Base-by-base conservation (phyloP, 2,888 invertebrate genomes). In the Drosophila nr. medialis region DNA sequence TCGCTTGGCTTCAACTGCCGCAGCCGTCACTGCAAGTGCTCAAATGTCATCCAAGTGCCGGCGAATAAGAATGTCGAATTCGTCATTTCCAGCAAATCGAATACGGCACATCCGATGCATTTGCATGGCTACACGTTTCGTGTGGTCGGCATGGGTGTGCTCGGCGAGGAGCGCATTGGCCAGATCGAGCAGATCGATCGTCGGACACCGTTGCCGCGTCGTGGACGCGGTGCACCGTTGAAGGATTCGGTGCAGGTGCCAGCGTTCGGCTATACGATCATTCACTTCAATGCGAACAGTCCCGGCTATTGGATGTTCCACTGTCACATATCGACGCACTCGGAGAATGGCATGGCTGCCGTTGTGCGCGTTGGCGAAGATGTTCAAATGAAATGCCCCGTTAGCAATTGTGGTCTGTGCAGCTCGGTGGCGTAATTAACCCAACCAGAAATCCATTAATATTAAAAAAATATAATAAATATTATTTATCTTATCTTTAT, bases 251-350 rank as follows among this genome's bases (percentile, higher is more conserved):
- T 92, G 1, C 92, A 92, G 63, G 91, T 92, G 13, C 92, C 92
- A 0, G 90, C 89, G 4, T 89, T 77, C 42, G 92, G 92, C 15
- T 92, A 92, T 51, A 90, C 91, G 6, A 92, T 92, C 15, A 83
- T 92, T 10, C 88, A 91, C 1, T 91, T 92, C 50, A 86, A 88
- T 59, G 74, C 90, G 4, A 84, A 91, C 51, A 92, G 89, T 67
- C 92, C 92, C 0, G 92, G 92, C 36, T 92, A 90, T 64, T 92
- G 92, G 92, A 90, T 92, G 72, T 85, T 91, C 55, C 92, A 92
- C 64, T 92, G 92, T 27, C 92, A 92, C 70, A 92, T 92, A 29
- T 88, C 91, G 7, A 77, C 89, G 18, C 92, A 92, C 67, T 91
- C 92, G 10, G 92, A 92, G 65, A 89, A 86, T 58, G 92, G 92